Conservation (phyloP, 2,797 vertebrate genomes). For the Cirrhinus molitorella region DNA sequence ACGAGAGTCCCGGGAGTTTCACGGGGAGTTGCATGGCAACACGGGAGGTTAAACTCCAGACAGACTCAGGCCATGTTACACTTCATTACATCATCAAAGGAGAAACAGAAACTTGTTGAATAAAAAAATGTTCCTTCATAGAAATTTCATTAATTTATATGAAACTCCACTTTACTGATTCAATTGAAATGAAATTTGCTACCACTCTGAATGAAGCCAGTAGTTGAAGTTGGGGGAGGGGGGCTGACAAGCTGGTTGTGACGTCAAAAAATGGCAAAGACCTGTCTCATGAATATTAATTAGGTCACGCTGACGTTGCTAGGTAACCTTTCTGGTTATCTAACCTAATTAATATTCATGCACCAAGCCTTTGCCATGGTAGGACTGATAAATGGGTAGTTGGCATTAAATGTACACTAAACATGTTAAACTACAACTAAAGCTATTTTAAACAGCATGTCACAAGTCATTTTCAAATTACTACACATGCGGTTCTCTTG, state of each 20-base stretch:
- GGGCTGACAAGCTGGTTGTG: not conserved
- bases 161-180: constrained; percentile 5
- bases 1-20: constrained; percentile 4
- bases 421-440: not conserved
- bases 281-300: constrained; percentile 46
- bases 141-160: constrained; percentile 31
- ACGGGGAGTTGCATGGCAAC: constrained; percentile 35
- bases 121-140: constrained; percentile 9
- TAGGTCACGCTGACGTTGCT: not conserved
- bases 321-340: constrained; percentile 11
- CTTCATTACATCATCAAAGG: constrained; percentile 50
- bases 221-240: not conserved
- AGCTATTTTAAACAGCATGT: not conserved
- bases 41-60: constrained; percentile 41
- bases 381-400: not conserved
- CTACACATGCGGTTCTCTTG: not conserved
- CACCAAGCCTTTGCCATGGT: not conserved
- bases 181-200: constrained; percentile 16
- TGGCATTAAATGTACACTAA: not conserved
- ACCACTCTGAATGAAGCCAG: not conserved
- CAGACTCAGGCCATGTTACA: constrained; percentile 41
- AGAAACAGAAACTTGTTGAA: constrained; percentile 20
- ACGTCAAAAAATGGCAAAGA: constrained; percentile 20
- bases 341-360: constrained; percentile 19
- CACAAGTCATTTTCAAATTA: not conserved